Evolutionary conservation across 2,797 vertebrate genomes (phyloP).

Genomic region (Onychomys leucogaster): DNA sequence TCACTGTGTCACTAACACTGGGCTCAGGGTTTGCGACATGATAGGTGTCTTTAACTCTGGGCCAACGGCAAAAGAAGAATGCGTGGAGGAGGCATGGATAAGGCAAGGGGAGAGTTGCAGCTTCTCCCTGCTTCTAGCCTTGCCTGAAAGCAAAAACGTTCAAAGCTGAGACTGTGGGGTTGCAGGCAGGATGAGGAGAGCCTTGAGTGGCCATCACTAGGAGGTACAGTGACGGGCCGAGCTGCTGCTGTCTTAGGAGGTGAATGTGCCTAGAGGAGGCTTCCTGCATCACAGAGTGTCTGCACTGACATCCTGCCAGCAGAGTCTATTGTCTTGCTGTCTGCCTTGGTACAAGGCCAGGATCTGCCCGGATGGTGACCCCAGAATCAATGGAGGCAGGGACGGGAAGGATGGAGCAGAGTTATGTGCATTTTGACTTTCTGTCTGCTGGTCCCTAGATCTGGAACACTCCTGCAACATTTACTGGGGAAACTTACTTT

Average conservation of each 20-base stretch:
- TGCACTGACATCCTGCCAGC: neutral
- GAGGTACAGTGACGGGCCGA: neutral
- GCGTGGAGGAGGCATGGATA: rapidly evolving
- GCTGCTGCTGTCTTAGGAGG: neutral
- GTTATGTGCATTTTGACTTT: rapidly evolving
- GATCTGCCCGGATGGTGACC: neutral
- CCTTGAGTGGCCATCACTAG: neutral
- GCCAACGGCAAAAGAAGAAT: rapidly evolving
- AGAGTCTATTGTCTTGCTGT: neutral
- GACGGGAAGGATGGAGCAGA: neutral
- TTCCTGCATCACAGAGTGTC: neutral
- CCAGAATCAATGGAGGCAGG: neutral
- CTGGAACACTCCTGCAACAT: neutral
- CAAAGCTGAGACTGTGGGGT: neutral
- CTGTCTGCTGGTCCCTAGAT: neutral
- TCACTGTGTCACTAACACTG: neutral
- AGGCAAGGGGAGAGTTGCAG: rapidly evolving
- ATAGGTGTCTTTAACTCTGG: neutral
- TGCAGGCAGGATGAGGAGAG: neutral
- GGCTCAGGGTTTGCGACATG: neutral
- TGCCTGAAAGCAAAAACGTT: neutral
- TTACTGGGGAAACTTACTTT: neutral
- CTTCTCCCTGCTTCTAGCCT: neutral
- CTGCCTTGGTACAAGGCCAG: neutral
- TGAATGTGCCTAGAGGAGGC: neutral